Evolutionary conservation across 2,113 vertebrate genomes (phyloP).

Genomic region (Lonchura striata): DNA sequence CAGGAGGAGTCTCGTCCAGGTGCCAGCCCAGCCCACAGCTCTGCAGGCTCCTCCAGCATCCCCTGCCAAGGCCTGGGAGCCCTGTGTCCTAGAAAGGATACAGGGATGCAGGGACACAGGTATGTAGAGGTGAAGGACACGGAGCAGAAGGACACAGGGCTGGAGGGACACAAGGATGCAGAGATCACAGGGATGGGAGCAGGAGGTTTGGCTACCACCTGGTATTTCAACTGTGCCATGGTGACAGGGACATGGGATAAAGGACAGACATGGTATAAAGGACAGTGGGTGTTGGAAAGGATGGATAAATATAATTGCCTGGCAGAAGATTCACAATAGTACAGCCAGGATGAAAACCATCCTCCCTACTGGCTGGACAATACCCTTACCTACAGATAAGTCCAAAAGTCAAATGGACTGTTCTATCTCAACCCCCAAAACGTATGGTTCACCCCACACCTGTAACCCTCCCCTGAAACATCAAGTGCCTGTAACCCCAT

Average conservation of each 20-base stretch:
- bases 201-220: not conserved
- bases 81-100: not conserved
- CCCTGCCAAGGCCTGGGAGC: fast-evolving
- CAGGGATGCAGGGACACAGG: not conserved
- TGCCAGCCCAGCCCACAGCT: not conserved
- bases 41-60: not conserved
- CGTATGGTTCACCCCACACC: no score
- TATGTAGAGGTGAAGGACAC: not conserved
- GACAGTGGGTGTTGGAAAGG: no score
- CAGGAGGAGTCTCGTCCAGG: not conserved
- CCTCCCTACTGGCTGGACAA: no score
- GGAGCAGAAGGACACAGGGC: not conserved
- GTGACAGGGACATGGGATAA: not conserved
- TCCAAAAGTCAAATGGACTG: no score
- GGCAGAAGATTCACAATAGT: no score
- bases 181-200: not conserved
- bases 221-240: not conserved
- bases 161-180: not conserved
- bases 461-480: no score
- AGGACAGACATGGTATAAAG: not conserved
- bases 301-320: no score
- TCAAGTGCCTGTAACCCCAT: no score
- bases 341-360: no score
- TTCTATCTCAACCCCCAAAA: no score
- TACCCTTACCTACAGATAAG: no score